phyloP scores from a whole-genome alignment of 1,140 invertebrate genomes.

The Catajapyx aquilonaris region DNA sequence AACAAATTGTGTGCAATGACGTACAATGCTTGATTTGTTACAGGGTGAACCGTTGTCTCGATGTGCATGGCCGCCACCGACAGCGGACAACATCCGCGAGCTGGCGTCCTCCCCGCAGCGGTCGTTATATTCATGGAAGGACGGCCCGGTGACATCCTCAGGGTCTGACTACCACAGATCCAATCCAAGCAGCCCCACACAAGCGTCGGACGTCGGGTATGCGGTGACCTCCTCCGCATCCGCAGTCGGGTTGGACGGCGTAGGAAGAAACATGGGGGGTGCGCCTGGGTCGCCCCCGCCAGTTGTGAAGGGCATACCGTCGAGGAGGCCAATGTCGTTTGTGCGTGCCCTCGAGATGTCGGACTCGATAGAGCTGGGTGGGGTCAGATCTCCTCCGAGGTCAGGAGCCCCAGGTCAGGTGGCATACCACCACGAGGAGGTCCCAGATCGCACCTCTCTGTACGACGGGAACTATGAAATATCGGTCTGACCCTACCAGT shows the following conservation, averaged over 20 bases:
- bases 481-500: no score
- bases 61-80: conserved; percentile 30
- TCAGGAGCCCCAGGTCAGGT: no score
- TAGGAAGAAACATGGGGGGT: conserved; percentile 5
- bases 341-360: conserved; percentile 78
- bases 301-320: conserved; percentile 7
- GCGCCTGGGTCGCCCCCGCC: conserved; percentile 10
- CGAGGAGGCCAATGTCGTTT: conserved; percentile 67
- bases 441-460: no score
- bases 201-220: conserved; percentile 17
- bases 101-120: conserved; percentile 62
- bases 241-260: conserved; percentile 1
- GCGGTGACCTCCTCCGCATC: conserved; percentile 1
- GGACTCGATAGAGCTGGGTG: conserved; percentile 55
- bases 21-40: background rate
- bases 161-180: conserved; percentile 36
- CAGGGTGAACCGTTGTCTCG: conserved; percentile 30
- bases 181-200: conserved; percentile 54
- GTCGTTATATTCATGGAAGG: conserved; percentile 65
- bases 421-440: no score
- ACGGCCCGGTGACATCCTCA: conserved; percentile 29
- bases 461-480: no score
- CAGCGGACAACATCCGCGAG: conserved; percentile 40
- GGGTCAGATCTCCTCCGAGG: no score
- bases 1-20: background rate